Percentiles rank a stretch among this genome's conserved stretches.
phyloP scores from a whole-genome alignment of 2,888 invertebrate species.

The Eulithis prunata region DNA sequence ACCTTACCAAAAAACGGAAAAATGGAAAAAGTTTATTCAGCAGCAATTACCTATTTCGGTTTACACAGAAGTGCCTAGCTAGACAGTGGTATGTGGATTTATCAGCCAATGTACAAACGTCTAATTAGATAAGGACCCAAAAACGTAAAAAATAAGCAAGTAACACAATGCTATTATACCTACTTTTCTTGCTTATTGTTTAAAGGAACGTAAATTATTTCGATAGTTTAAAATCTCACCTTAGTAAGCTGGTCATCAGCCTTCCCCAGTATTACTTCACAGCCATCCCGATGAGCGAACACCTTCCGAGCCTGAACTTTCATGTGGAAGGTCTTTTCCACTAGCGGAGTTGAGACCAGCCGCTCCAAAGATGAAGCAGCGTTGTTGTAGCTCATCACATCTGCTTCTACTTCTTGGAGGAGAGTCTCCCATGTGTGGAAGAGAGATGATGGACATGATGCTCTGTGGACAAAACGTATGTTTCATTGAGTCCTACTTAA shows the following conservation, averaged over 20 bases:
- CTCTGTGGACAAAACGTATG: conserved; percentile 72
- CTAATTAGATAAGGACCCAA: too few species aligned
- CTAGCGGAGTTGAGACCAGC: conserved; percentile 91
- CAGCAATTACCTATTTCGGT: too few species aligned
- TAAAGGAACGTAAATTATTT: too few species aligned
- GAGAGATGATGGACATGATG: conserved; percentile 89
- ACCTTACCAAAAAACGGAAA: too few species aligned
- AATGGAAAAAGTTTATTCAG: too few species aligned
- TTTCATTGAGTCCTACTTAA: too few species aligned
- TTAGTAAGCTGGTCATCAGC: conserved; percentile 85
- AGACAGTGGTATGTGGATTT: too few species aligned
- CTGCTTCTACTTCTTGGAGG: conserved; percentile 95
- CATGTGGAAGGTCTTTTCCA: conserved; percentile 94
- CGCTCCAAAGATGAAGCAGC: conserved; percentile 91
- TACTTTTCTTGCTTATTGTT: too few species aligned
- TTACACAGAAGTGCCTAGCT: too few species aligned
- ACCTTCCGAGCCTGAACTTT: conserved; percentile 96
- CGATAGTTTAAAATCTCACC: conserved; percentile 50
- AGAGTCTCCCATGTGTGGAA: conserved; percentile 96
- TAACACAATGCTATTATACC: too few species aligned
- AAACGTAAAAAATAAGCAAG: too few species aligned
- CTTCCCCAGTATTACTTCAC: conserved; percentile 93
- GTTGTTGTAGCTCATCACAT: conserved; percentile 93
- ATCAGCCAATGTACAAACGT: too few species aligned
- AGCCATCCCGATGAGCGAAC: conserved; percentile 95